phyloP scores from a whole-genome alignment of 2,888 invertebrate genomes.

The Augochlorella aurata region DNA sequence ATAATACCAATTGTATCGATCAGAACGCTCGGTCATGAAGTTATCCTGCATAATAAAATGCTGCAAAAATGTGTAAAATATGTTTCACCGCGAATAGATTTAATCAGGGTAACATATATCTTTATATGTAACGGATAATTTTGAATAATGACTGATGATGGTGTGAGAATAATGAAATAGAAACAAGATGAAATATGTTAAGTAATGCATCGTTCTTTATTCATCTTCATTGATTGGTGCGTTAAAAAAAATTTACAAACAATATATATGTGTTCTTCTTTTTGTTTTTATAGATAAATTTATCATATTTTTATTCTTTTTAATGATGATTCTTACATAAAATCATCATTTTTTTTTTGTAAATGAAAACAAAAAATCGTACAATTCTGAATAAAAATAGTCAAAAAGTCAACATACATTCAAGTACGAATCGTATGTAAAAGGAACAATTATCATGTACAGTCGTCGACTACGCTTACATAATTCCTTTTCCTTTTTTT shows the following conservation, averaged over 20 bases:
- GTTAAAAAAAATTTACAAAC: slow-evolving; percentile 44
- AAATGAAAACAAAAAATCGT: slow-evolving; percentile 20
- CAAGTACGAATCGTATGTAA: not conserved
- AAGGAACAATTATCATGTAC: not conserved
- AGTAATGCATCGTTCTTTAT: slow-evolving; percentile 41
- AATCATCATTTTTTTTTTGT: not conserved
- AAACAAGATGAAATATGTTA: slow-evolving; percentile 7
- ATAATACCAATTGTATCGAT: slow-evolving; percentile 13
- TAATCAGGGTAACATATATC: slow-evolving; percentile 18
- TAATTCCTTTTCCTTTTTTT: not conserved
- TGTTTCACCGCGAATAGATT: slow-evolving; percentile 7
- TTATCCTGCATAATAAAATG: slow-evolving; percentile 50
- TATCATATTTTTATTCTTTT: not conserved
- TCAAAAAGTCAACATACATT: slow-evolving; percentile 2
- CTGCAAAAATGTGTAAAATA: slow-evolving; percentile 28
- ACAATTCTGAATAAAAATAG: slow-evolving; percentile 12
- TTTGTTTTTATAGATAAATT: not conserved
- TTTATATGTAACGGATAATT: slow-evolving; percentile 36
- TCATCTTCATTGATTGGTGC: slow-evolving; percentile 17
- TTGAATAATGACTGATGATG: slow-evolving; percentile 30
- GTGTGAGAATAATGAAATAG: not conserved
- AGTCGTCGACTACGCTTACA: not conserved
- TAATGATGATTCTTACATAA: not conserved
- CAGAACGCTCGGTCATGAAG: slow-evolving; percentile 20
- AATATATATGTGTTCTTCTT: not conserved